Evolutionary conservation across 2,797 vertebrate species (phyloP).

Genomic region (Sebastiscus albofasciatus): DNA sequence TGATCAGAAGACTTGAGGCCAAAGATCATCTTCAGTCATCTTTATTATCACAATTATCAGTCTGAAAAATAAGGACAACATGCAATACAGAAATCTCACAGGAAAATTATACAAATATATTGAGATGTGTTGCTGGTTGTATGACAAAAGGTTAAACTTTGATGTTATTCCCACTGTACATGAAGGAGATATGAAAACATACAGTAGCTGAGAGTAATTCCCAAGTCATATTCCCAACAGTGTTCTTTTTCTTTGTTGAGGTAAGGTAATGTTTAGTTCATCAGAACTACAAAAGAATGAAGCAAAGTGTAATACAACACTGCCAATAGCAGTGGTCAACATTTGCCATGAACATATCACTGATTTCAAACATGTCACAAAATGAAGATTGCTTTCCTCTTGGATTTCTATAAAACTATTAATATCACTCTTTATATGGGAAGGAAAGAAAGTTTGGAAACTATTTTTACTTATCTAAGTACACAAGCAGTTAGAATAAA

Average conservation of each 20-base stretch:
- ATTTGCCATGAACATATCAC: slow-evolving; percentile 54
- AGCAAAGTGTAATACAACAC: slow-evolving; percentile 59
- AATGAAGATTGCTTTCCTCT: slow-evolving; percentile 59
- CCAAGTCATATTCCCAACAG: slow-evolving; percentile 56
- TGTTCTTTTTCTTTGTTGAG: slow-evolving; percentile 69
- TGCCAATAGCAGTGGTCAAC: slow-evolving; percentile 40
- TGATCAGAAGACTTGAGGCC: slow-evolving; percentile 10
- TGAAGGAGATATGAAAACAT: slow-evolving; percentile 68
- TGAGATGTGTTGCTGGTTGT: slow-evolving; percentile 70
- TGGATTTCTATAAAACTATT: slow-evolving; percentile 66
- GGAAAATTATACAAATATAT: slow-evolving; percentile 78
- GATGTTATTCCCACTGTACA: slow-evolving; percentile 67
- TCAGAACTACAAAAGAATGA: slow-evolving; percentile 68
- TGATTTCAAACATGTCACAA: slow-evolving; percentile 73
- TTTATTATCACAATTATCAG: slow-evolving; percentile 73
- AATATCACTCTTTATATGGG: slow-evolving; percentile 75
- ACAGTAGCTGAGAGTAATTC: slow-evolving; percentile 59
- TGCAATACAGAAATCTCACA: slow-evolving; percentile 58
- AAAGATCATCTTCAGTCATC: slow-evolving; percentile 49
- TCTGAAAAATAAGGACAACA: slow-evolving; percentile 69
- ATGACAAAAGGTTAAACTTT: slow-evolving; percentile 63
- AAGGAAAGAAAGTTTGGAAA: slow-evolving; percentile 68
- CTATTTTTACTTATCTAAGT: slow-evolving; percentile 60
- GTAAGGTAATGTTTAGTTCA: slow-evolving; percentile 73
- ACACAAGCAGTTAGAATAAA: slow-evolving; percentile 66